These are phyloP conservation scores for Stenchaetothrips biformis DNA, from an alignment of 2,888 invertebrate species.

Conservation along the genomic window DNA sequence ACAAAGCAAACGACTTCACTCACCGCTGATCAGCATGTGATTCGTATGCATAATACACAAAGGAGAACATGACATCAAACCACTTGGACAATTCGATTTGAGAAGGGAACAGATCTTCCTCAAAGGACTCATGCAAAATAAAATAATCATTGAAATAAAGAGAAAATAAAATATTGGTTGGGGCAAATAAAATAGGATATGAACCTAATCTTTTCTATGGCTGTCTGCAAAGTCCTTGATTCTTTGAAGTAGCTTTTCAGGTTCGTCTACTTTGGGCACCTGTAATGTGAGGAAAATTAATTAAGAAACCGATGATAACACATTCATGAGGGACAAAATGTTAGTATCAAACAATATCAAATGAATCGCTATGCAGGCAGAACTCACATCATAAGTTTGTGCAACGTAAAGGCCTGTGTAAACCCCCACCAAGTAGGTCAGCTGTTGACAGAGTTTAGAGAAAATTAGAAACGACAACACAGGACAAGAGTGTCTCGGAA, in stretches of 20 bases:
- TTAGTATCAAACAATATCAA: background rate
- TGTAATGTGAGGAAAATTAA: slow-evolving; percentile 43
- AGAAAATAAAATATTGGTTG: no score
- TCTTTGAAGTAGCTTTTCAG: slow-evolving; percentile 64
- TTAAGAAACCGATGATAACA: background rate
- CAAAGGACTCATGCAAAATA: no score
- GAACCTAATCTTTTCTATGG: slow-evolving; percentile 28
- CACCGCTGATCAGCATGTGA: no score
- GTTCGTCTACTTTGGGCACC: slow-evolving; percentile 83
- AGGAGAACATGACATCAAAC: no score
- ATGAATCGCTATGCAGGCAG: background rate
- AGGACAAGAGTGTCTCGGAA: no score
- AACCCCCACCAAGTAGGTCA: slow-evolving; percentile 62
- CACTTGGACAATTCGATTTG: no score
- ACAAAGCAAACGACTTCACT: no score
- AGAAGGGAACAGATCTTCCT: no score
- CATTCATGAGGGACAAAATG: background rate
- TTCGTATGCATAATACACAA: no score
- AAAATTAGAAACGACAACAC: no score
- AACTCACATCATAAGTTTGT: slow-evolving; percentile 69
- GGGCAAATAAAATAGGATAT: no score
- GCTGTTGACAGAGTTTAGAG: slow-evolving; percentile 45
- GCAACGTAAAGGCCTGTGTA: slow-evolving; percentile 68
- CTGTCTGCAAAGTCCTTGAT: slow-evolving; percentile 62
- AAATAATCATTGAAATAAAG: no score